Percentiles rank a stretch among this genome's conserved stretches.
phyloP scores from a whole-genome alignment of 2,113 vertebrate genomes.

The Equus przewalskii region DNA sequence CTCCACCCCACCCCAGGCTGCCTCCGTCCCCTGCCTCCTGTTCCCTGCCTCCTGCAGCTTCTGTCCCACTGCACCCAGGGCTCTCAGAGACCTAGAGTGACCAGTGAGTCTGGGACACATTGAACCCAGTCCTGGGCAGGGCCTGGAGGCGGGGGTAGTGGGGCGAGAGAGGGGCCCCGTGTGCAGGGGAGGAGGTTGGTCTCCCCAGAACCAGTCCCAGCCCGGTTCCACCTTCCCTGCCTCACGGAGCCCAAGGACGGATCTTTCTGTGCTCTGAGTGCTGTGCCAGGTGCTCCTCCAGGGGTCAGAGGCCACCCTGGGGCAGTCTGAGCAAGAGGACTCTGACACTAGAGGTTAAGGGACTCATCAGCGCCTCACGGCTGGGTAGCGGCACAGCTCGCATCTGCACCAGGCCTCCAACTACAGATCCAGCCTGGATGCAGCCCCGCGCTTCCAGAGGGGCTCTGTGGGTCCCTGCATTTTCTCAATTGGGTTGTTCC shows the following conservation, averaged over 20 bases:
- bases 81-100: neutral
- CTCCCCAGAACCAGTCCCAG: neutral
- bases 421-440: neutral
- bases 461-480: too few species aligned
- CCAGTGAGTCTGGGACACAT: accelerated
- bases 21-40: too few species aligned
- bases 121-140: too few species aligned
- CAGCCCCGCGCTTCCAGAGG: neutral
- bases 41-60: neutral
- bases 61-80: too few species aligned
- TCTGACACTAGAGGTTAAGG: neutral
- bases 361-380: neutral
- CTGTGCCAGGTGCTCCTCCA: too few species aligned
- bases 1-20: neutral
- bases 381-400: neutral
- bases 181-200: too few species aligned
- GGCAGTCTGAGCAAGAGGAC: neutral
- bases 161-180: too few species aligned
- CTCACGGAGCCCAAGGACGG: accelerated
- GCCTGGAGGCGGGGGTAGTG: neutral
- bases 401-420: neutral
- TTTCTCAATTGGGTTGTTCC: neutral
- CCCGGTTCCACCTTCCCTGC: neutral
- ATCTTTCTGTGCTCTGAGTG: neutral
- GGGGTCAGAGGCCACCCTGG: too few species aligned